Base-by-base conservation (phyloP, 2,113 vertebrate species). In the Glareola pratincola region DNA sequence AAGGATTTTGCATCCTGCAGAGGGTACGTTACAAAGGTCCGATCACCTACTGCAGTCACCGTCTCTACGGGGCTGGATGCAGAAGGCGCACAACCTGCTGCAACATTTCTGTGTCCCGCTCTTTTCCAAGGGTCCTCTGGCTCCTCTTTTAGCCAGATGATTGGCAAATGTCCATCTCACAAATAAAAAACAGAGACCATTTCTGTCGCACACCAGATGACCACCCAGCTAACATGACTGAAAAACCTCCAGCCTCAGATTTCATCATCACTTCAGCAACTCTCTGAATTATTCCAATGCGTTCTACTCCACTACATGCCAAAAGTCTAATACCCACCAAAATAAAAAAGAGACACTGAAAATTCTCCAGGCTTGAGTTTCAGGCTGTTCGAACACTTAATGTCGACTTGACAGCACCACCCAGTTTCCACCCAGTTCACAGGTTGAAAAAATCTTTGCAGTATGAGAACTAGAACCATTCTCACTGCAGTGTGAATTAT, bases 381-480 rank as follows among this genome's bases (percentile, higher is more conserved):
- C 80, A 82, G 51, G 36, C 69, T 85, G 73, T 32, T 27, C 10
- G 2, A 81, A 82, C 14, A 17, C 26, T 94, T 62, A 34, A n/a
- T 3, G 5, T 10, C 93, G 51, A 82, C 41, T 60, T n/a, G 23
- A 90, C 30, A 78, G 43, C 51, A 82, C 30, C 34, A 48, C 47
- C 47, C 47, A 67, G 34, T 54, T 91, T 34, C 39, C n/a, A 69
- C 12, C 9, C 34, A 43, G 24, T 48, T 41, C 19, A 14, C 62
- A 88, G 34, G 20, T 24, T 51, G 43, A 79, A 85, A 92, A 74
- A 89, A 84, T n/a, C 76, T 87, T 75, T 68, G 64, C 21, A 81
- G 72, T 8, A 13, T 16, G 13, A 94, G 43, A 86, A 67, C 43
- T 30, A 21, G 56, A 74, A 15, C 2, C 6, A 37, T 26, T 74